Evolutionary conservation across 2,113 vertebrate genomes (phyloP).

Genomic region (Engraulis encrasicolus): DNA sequence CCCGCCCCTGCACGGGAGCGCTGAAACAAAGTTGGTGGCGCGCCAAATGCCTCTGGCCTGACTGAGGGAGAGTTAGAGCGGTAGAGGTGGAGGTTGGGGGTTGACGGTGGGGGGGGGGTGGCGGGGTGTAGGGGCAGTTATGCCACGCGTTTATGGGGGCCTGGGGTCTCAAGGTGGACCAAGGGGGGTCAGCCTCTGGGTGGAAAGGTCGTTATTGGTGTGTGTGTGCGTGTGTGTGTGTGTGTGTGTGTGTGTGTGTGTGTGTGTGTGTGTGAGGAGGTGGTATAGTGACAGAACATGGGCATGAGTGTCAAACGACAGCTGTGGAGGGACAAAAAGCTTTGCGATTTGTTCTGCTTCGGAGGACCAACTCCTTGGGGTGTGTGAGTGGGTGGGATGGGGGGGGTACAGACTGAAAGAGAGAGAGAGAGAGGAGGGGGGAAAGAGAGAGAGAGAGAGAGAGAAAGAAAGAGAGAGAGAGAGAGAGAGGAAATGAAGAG

Average conservation of each 20-base stretch:
- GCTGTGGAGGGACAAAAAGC: constrained; percentile 1
- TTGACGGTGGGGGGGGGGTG: not conserved
- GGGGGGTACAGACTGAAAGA: no score
- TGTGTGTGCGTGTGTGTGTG: not conserved
- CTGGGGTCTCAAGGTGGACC: not conserved
- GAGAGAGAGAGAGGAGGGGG: no score
- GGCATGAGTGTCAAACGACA: not conserved
- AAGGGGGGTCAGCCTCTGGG: not conserved
- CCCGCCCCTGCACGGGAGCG: no score
- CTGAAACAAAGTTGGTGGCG: constrained; percentile 31
- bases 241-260: not conserved
- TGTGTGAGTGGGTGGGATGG: not conserved
- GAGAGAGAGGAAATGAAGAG: constrained; percentile 13
- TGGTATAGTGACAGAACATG: not conserved
- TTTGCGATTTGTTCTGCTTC: not conserved
- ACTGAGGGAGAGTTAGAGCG: no score
- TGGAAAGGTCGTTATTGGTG: not conserved
- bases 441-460: not conserved
- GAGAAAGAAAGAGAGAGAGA: not conserved
- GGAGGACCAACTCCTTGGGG: not conserved
- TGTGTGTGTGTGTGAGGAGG: not conserved
- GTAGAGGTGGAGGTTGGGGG: no score
- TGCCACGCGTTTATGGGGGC: not conserved
- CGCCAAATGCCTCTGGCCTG: not conserved
- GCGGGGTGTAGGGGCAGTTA: not conserved